Conservation (phyloP, 92 coral and sea anemone species). For the Micromussa lordhowensis region DNA sequence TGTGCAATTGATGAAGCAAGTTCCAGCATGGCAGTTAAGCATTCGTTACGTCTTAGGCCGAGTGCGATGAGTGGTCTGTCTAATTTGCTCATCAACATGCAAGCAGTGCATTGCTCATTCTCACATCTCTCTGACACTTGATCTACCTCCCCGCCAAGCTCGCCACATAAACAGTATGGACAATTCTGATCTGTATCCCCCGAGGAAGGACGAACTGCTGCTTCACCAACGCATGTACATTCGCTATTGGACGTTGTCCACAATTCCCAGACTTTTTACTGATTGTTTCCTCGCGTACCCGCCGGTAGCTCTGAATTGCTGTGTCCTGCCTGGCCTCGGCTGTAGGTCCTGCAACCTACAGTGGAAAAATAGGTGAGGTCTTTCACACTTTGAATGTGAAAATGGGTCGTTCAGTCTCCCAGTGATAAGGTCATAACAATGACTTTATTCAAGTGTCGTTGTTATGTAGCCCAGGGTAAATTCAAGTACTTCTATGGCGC, state of each 20-base stretch:
- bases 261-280: no score
- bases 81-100: not conserved
- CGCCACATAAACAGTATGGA: not conserved
- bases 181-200: not conserved
- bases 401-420: no score
- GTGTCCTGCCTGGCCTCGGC: no score
- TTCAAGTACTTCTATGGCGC: no score
- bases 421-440: no score
- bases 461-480: no score
- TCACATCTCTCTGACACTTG: not conserved
- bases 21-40: not conserved
- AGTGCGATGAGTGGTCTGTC: not conserved
- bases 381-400: no score
- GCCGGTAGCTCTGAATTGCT: no score
- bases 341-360: no score
- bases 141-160: not conserved
- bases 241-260: not conserved
- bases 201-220: not conserved
- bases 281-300: no score
- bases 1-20: not conserved
- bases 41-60: not conserved
- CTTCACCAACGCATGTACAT: not conserved
- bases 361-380: no score
- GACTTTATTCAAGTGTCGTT: no score
- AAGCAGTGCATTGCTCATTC: not conserved